phyloP scores from a whole-genome alignment of 2,113 vertebrate genomes.

The Heptranchias perlo region DNA sequence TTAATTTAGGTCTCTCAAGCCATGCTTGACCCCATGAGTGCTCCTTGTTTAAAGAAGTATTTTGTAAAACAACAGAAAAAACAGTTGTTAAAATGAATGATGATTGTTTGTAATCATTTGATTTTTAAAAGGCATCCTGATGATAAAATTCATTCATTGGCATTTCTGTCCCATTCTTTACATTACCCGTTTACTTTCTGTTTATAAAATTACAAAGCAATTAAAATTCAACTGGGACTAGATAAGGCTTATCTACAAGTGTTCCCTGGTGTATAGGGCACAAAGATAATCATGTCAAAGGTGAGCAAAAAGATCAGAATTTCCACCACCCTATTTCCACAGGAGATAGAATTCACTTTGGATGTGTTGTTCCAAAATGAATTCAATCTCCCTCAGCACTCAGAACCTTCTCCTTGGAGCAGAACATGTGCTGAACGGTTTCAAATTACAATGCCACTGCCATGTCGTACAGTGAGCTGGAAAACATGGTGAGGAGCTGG shows the following conservation, averaged over 20 bases:
- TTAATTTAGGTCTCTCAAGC: background rate
- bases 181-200: background rate
- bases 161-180: background rate
- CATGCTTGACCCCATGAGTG: background rate
- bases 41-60: background rate
- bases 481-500: background rate
- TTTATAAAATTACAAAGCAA: background rate
- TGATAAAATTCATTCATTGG: background rate
- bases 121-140: background rate
- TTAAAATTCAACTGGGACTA: background rate
- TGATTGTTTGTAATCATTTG: background rate
- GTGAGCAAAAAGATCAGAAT: slow-evolving; percentile 19
- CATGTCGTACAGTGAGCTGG: background rate
- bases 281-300: slow-evolving; percentile 23
- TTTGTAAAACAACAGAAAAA: background rate
- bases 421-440: slow-evolving; percentile 15
- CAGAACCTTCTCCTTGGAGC: background rate
- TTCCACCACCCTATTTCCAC: background rate
- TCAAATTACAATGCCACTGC: background rate
- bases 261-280: background rate
- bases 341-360: slow-evolving; percentile 25
- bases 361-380: background rate
- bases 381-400: slow-evolving; percentile 8
- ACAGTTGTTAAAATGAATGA: background rate
- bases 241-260: background rate